Evolutionary conservation across 2,888 invertebrate genomes (phyloP), one percentile per base, ranked within the genome.

Genomic region (Leucoptera coffeella): DNA sequence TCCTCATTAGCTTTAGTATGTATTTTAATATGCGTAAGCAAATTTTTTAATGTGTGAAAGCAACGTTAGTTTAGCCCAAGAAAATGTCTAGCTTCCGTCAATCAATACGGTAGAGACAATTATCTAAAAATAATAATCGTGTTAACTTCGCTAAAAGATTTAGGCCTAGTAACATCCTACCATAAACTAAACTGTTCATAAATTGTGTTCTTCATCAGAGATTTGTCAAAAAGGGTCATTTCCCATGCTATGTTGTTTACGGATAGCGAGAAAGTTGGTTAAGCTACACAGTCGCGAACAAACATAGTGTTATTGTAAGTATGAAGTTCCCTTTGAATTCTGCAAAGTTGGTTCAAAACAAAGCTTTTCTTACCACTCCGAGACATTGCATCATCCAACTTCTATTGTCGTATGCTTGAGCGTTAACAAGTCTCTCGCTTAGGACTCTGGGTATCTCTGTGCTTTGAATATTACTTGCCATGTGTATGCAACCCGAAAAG

Each of bases 361-460:
- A 59, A 54, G 64, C 64, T 64, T 67, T 47, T 55, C 55, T 57
- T 55, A n/a, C n/a, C n/a, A n/a, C n/a, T n/a, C n/a, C n/a, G 55
- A 52, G 41, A 61, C 51, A 57, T 58, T 50, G 51, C 57, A 58
- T 60, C 59, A 61, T 56, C 49, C 50, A 56, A 50, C 53, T 51
- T 60, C 60, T 65, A 53, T 56, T 62, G 60, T 62, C 62, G 65
- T 69, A 53, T 61, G 67, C 67, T 69, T 69, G 52, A 55, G 67
- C 69, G 61, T 61, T 60, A 62, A 62, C 52, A 57, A 57, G 45
- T 48, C 53, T 54, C 50, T 45, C 53, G 67, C 67, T 67, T 47
- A 60, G 65, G 67, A 65, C 67, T 65, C 65, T 47, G 65, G 67
- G 67, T 64, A 61, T 59, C 54, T 60, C 65, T 67, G 62, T 65